Conservation (phyloP, 2,888 invertebrate genomes). For the Eupsilia transversa region DNA sequence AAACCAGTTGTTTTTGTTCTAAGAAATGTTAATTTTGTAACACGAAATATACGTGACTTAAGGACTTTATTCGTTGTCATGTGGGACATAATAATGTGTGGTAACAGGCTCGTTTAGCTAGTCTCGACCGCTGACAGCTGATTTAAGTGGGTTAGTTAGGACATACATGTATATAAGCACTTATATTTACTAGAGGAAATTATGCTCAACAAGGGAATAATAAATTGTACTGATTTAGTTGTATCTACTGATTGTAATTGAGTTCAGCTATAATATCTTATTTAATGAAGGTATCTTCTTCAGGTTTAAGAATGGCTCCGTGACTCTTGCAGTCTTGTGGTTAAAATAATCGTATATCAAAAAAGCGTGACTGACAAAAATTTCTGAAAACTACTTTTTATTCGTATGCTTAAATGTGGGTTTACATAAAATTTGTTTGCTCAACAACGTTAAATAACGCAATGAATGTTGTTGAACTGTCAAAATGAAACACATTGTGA, state of each 20-base stretch:
- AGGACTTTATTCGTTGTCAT: conserved; percentile 40
- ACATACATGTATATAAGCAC: conserved; percentile 8
- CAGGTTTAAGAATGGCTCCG: neutral
- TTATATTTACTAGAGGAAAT: conserved; percentile 19
- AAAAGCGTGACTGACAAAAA: conserved; percentile 37
- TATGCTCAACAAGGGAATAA: neutral
- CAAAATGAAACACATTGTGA: too few relatives aligned
- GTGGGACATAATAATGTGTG: conserved; percentile 38
- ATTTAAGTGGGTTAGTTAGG: conserved; percentile 69
- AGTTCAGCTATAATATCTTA: neutral
- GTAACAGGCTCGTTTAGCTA: conserved; percentile 37
- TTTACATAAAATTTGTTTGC: too few relatives aligned
- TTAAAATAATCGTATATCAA: conserved; percentile 17
- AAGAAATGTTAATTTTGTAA: conserved; percentile 32
- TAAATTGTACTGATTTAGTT: conserved; percentile 15
- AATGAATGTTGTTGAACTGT: too few relatives aligned
- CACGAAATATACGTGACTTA: conserved; percentile 27
- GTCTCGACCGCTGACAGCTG: conserved; percentile 59
- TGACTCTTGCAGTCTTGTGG: conserved; percentile 7
- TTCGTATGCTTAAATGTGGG: neutral
- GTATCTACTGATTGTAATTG: neutral
- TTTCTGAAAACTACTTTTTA: conserved; percentile 8
- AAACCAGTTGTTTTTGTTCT: conserved; percentile 29
- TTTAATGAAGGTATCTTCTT: neutral
- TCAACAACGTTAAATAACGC: too few relatives aligned